Conservation (phyloP, 35 echinoderm and acorn worm genomes). For the Chiridota heheva region DNA sequence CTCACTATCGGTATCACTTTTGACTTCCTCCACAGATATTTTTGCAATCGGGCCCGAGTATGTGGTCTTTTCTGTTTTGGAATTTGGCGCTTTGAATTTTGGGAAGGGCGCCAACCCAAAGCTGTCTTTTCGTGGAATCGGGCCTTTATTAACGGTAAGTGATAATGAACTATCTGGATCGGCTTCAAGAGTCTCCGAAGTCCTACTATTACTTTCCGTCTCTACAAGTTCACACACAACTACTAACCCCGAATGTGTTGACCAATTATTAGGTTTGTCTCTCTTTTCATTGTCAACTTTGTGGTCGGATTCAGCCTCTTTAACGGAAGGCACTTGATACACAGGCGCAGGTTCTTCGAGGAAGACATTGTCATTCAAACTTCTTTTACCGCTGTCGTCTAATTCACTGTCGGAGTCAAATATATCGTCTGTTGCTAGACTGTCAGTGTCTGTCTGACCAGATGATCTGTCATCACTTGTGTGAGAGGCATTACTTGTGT, state of each 20-base stretch:
- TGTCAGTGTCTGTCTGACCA: slow-evolving; percentile 48
- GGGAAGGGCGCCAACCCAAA: slow-evolving; percentile 36
- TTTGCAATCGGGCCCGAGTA: slow-evolving; percentile 21
- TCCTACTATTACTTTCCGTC: not conserved
- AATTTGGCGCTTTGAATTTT: slow-evolving; percentile 28
- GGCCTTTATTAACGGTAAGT: slow-evolving; percentile 21
- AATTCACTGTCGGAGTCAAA: slow-evolving; percentile 50
- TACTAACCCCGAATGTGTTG: not conserved
- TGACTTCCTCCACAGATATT: slow-evolving; percentile 33
- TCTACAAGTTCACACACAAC: slow-evolving; percentile 19
- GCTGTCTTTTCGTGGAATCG: slow-evolving; percentile 46
- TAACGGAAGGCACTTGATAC: too few relatives aligned
- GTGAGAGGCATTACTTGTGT: too few relatives aligned
- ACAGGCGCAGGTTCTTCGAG: not conserved
- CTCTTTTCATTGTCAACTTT: not conserved
- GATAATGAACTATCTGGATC: slow-evolving; percentile 46
- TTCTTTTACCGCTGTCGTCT: slow-evolving; percentile 44
- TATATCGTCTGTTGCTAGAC: slow-evolving; percentile 47
- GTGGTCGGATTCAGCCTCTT: slow-evolving; percentile 24
- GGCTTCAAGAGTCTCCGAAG: slow-evolving; percentile 11
- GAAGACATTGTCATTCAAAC: slow-evolving; percentile 51
- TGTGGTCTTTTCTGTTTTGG: slow-evolving; percentile 31
- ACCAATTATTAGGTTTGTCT: too few relatives aligned
- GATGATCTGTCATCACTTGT: slow-evolving; percentile 41
- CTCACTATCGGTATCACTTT: slow-evolving; percentile 32